phyloP scores from a whole-genome alignment of 1,140 invertebrate genomes.

The Drosophila watanabei region DNA sequence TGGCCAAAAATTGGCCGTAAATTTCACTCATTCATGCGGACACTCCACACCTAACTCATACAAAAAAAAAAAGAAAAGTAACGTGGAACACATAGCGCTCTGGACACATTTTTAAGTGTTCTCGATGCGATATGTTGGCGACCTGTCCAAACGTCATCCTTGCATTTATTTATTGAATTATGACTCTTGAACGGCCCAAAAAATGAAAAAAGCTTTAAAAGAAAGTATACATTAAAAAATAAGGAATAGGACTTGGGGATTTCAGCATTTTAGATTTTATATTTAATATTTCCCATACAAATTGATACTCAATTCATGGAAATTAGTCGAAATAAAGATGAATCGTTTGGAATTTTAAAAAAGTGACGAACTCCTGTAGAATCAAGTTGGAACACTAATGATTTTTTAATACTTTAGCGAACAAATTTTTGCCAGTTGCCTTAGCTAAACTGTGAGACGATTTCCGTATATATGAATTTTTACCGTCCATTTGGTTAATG shows the following conservation, averaged over 20 bases:
- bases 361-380: too few species aligned
- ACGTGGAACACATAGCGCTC: constrained; percentile 14
- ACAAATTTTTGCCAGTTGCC: too few species aligned
- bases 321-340: too few species aligned
- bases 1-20: constrained; percentile 65
- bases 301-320: too few species aligned
- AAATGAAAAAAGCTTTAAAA: constrained; percentile 2
- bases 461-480: too few species aligned
- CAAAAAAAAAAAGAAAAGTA: constrained; percentile 18
- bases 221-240: constrained; percentile 9
- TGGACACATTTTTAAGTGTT: constrained; percentile 67
- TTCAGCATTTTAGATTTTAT: neutral
- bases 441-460: too few species aligned
- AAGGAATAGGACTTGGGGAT: neutral
- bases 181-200: constrained; percentile 34
- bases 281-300: neutral
- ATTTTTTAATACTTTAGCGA: too few species aligned
- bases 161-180: constrained; percentile 82
- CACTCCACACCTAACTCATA: constrained; percentile 15
- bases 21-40: constrained; percentile 71
- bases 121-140: constrained; percentile 71
- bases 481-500: too few species aligned
- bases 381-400: too few species aligned
- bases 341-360: too few species aligned
- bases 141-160: constrained; percentile 71